A percentile compares a stretch with the other conserved stretches of the same genome.
Conservation (phyloP, 1,140 invertebrate species). For the Drosophila quadrilineata region DNA sequence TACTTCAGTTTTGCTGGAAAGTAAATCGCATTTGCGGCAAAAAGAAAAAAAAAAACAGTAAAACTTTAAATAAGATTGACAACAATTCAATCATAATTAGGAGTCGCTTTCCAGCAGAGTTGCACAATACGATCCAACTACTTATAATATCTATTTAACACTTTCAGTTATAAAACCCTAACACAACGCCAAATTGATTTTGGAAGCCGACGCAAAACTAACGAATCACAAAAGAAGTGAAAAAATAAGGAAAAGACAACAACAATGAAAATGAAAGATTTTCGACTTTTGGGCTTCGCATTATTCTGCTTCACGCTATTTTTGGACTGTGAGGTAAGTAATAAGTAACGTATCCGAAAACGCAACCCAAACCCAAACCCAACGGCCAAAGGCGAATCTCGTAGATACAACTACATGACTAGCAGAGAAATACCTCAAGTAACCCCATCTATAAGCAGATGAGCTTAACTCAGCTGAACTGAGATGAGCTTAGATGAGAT, state of each 20-base stretch:
- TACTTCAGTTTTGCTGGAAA: slow-evolving; percentile 34
- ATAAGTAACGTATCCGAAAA: slow-evolving; percentile 38
- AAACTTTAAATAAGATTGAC: slow-evolving; percentile 47
- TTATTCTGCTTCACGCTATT: slow-evolving; percentile 62
- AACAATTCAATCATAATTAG: slow-evolving; percentile 46
- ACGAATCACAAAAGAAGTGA: neutral
- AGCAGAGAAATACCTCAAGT: slow-evolving; percentile 4
- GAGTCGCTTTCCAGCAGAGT: slow-evolving; percentile 57
- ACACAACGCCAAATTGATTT: slow-evolving; percentile 15
- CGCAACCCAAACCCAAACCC: too few relatives aligned
- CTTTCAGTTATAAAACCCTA: slow-evolving; percentile 36
- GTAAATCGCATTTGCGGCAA: slow-evolving; percentile 41
- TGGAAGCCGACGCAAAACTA: slow-evolving; percentile 20
- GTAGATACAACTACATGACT: neutral
- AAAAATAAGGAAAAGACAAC: slow-evolving; percentile 10
- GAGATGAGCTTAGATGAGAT: too few relatives aligned
- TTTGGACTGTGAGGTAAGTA: slow-evolving; percentile 69
- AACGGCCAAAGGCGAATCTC: slow-evolving; percentile 5
- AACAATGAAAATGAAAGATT: slow-evolving; percentile 36
- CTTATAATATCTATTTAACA: slow-evolving; percentile 35
- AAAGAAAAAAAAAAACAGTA: too few relatives aligned
- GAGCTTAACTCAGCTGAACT: slow-evolving; percentile 5
- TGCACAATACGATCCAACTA: slow-evolving; percentile 24
- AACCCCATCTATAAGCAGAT: slow-evolving; percentile 11
- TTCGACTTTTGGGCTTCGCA: slow-evolving; percentile 54